Base-by-base conservation (phyloP, 2,113 vertebrate species). In the Plecturocebus donacophilus region DNA sequence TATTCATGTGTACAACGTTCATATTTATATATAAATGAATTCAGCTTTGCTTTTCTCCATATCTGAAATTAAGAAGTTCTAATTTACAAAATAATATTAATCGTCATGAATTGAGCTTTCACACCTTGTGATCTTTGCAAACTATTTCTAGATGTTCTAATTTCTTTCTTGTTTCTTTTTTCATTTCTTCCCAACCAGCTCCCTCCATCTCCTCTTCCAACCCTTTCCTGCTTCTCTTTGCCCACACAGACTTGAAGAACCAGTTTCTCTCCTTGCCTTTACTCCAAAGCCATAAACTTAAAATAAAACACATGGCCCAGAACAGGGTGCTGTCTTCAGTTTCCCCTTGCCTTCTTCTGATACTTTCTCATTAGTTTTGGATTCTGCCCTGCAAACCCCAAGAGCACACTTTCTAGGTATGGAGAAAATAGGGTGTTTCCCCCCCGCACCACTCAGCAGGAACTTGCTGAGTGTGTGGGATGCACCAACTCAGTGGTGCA, bases 401-500 rank as follows among this genome's bases (percentile, higher is more conserved):
- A 98, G 96, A 98, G 95, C 83, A 95, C 96, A 98, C 98, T 98
- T 98, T 98, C 52, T 23, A 95, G 98, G 98, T 64, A 98, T 92
- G 97, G 97, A 96, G 95, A 87, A 94, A 98, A 95, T 47, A 94
- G 97, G 96, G 73, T 95, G 93, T 75, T 35, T 25, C n/a, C 89
- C 89, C 89, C 73, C 82, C 96, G 8, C 5, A 64, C 61, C 97
- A 98, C 96, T 98, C 97, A 98, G 98, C 98, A 98, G 98, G 96
- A 98, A 97, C 96, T 96, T 96, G 97, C 98, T 98, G 97, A 98
- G 95, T 96, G 96, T 97, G 95, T 20, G 58, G 98, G 98, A 97
- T 97, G 97, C 90, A 97, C 98, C 98, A 97, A 97, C 85, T 97
- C 97, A 96, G 98, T 97, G 98, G 98, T 98, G 98, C 97, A 8